Evolutionary conservation across 2,888 invertebrate genomes (phyloP).

Genomic region (Mythimna lalbum): DNA sequence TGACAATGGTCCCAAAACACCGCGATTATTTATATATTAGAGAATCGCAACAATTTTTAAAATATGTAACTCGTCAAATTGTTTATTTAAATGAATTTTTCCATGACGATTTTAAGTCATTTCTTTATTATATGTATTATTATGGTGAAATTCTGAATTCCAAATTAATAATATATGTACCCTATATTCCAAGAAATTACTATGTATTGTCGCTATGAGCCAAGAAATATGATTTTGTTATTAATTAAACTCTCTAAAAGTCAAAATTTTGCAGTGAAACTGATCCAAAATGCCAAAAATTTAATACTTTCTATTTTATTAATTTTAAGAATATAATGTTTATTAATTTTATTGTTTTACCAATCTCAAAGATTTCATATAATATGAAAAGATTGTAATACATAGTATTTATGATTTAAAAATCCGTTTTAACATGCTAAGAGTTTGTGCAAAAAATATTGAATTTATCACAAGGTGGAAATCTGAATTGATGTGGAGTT

Average conservation of each 20-base stretch:
- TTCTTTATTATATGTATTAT: constrained; percentile 31
- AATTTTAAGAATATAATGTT: constrained; percentile 29
- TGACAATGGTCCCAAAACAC: constrained; percentile 40
- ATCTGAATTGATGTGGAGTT: constrained; percentile 1
- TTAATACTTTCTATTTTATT: constrained; percentile 12
- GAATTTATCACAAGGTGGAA: constrained; percentile 37
- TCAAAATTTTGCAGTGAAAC: constrained; percentile 43
- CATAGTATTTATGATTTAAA: constrained; percentile 30
- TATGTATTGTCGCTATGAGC: constrained; percentile 41
- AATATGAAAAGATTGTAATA: too few species aligned
- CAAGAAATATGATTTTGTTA: constrained; percentile 21
- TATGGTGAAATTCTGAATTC: constrained; percentile 40
- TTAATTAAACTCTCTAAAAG: constrained; percentile 24
- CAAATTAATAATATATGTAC: constrained; percentile 35
- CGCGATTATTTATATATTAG: constrained; percentile 17
- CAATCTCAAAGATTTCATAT: constrained; percentile 47
- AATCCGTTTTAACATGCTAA: constrained; percentile 5
- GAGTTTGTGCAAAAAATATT: constrained; percentile 8
- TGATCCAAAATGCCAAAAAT: constrained; percentile 43
- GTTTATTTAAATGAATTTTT: constrained; percentile 28
- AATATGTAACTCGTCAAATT: constrained; percentile 29
- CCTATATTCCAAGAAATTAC: constrained; percentile 44
- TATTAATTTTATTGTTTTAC: constrained; percentile 4
- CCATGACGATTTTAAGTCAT: constrained; percentile 49
- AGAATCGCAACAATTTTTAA: constrained; percentile 42